Conservation (phyloP, 2,113 vertebrate genomes). For the Chroicocephalus ridibundus region DNA sequence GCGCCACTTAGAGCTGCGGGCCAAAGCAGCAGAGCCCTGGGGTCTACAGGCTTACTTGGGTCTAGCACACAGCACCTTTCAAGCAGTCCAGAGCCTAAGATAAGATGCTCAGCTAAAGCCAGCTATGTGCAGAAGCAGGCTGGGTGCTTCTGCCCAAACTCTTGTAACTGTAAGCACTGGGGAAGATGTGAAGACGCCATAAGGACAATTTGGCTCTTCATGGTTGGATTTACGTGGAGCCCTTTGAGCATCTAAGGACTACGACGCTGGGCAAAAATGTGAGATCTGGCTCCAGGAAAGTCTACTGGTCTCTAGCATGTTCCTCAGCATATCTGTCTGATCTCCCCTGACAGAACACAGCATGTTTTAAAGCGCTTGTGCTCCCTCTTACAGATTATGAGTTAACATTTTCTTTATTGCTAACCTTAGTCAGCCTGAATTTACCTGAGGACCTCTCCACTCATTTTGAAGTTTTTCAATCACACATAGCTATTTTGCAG, state of each 20-base stretch:
- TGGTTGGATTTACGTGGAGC: not conserved
- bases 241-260: not conserved
- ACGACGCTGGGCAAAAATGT: not conserved
- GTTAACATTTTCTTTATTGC: not conserved
- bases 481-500: not conserved
- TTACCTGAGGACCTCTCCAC: not conserved
- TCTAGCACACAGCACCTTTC: not conserved
- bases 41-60: not conserved
- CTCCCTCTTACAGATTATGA: not conserved
- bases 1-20: not conserved
- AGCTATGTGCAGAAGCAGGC: not conserved
- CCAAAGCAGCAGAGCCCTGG: not conserved
- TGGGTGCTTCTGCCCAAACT: not conserved
- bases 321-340: rapidly evolving
- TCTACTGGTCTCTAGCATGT: not conserved
- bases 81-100: not conserved
- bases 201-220: not conserved
- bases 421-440: not conserved
- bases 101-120: not conserved
- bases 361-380: not conserved
- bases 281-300: not conserved
- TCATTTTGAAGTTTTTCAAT: not conserved
- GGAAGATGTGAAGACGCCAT: not conserved
- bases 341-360: not conserved
- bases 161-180: not conserved